These are phyloP conservation scores for Conops quadrifasciatus DNA, from an alignment of 2,888 invertebrate species.

Conservation along the genomic window DNA sequence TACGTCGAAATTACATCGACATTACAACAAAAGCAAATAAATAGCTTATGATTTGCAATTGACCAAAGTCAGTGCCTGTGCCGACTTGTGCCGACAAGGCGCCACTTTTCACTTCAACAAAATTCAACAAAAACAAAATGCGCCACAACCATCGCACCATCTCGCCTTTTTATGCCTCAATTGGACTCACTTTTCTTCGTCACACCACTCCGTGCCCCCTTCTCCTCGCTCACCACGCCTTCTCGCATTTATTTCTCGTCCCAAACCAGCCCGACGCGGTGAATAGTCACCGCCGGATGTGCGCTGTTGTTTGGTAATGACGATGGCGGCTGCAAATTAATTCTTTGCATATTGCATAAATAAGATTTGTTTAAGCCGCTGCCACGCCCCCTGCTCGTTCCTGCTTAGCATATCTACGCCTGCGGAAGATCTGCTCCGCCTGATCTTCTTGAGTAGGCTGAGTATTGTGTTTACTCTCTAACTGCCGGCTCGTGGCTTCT, in stretches of 20 bases:
- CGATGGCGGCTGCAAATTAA: constrained; percentile 43
- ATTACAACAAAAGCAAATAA: constrained; percentile 19
- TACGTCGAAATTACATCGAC: background rate
- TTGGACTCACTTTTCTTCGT: background rate
- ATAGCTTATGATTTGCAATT: constrained; percentile 16
- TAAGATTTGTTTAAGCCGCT: constrained; percentile 59
- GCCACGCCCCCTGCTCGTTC: constrained; percentile 61
- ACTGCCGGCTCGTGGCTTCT: constrained; percentile 51
- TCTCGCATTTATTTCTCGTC: constrained; percentile 12
- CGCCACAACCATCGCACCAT: background rate
- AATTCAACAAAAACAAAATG: background rate
- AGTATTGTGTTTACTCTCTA: too few relatives aligned
- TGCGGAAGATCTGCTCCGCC: constrained; percentile 26
- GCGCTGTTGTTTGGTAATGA: background rate
- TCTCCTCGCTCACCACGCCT: background rate
- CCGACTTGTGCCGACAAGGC: background rate
- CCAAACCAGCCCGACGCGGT: background rate
- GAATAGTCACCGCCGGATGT: background rate
- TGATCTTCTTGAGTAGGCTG: background rate
- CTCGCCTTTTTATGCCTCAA: background rate
- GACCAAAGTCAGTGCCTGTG: background rate
- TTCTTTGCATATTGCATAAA: constrained; percentile 56
- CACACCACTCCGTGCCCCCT: background rate
- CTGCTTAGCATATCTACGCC: constrained; percentile 63
- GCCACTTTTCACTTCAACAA: constrained; percentile 10